These are phyloP conservation scores for Corythaixoides concolor DNA, from an alignment of 2,113 vertebrate species.

Conservation along the genomic window DNA sequence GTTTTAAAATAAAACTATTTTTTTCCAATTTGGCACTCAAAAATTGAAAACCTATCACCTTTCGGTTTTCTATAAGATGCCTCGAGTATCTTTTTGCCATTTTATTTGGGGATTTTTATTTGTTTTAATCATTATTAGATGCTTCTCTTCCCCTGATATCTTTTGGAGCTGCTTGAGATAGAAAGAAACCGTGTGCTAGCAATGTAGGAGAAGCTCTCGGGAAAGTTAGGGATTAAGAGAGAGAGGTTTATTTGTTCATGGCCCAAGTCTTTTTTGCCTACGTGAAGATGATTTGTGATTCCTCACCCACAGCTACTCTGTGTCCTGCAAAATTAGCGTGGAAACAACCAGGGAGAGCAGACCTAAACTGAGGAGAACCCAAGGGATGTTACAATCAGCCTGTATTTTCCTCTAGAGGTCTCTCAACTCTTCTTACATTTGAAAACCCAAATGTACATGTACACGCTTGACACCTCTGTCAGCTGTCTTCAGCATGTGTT, in stretches of 20 bases:
- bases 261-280: not conserved
- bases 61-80: not conserved
- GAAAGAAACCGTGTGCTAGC: not conserved
- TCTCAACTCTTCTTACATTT: not conserved
- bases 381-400: not conserved
- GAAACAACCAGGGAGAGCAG: not conserved
- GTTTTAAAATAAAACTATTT: not conserved
- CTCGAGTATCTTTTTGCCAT: not conserved
- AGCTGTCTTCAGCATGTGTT: not conserved
- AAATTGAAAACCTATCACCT: not conserved
- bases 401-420: conserved; percentile 15
- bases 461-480: not conserved
- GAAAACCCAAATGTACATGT: not conserved
- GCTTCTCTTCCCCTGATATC: not conserved
- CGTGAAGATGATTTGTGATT: not conserved
- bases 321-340: not conserved
- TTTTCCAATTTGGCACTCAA: not conserved
- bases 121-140: not conserved
- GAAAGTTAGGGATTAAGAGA: not conserved
- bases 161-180: not conserved
- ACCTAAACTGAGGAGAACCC: not conserved
- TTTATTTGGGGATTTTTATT: not conserved
- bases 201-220: not conserved
- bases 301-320: not conserved
- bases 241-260: not conserved